Conservation (phyloP, 2,113 vertebrate genomes). For the Myrmophylax atrothorax region DNA sequence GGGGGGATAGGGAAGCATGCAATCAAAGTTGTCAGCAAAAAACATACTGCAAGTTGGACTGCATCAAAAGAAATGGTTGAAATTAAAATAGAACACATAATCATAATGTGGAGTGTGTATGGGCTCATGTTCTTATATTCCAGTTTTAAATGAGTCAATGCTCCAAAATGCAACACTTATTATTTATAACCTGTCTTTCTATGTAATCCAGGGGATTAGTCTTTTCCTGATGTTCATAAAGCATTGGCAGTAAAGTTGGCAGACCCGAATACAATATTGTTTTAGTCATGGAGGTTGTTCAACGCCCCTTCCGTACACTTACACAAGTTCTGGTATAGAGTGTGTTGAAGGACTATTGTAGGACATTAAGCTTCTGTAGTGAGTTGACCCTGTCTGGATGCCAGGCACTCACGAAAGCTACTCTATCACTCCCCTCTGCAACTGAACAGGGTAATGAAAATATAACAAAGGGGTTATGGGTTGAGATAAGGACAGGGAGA, state of each 20-base stretch:
- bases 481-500: neutral
- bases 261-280: neutral
- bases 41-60: conserved; percentile 74
- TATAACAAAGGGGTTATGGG: neutral
- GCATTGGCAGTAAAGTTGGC: neutral
- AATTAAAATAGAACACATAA: neutral
- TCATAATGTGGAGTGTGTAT: neutral
- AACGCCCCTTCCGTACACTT: neutral
- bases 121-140: neutral
- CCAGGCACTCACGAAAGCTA: neutral
- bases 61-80: conserved; percentile 72
- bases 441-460: neutral
- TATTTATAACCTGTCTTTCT: neutral
- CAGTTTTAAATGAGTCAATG: neutral
- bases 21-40: conserved; percentile 79
- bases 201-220: neutral
- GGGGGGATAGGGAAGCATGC: neutral
- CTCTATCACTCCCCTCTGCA: neutral
- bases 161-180: neutral
- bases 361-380: neutral
- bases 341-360: neutral
- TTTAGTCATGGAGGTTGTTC: neutral
- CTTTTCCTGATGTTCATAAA: neutral
- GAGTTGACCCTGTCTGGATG: neutral
- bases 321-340: neutral